Conservation (phyloP, 2,113 vertebrate genomes). For the Noctilio leporinus region DNA sequence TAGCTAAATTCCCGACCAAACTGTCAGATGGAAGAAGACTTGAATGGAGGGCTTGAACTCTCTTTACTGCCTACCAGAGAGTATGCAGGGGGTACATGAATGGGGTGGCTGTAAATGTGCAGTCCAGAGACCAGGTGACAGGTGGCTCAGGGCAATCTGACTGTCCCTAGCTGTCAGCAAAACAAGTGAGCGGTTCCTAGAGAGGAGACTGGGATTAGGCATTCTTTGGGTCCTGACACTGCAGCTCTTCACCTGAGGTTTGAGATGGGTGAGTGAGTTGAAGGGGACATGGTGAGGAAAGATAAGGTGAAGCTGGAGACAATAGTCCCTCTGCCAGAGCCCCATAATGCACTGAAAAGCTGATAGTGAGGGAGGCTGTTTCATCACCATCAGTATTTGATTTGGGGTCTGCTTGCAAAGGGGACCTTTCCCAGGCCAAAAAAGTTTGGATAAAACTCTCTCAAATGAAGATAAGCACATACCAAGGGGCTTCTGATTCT, state of each 20-base stretch:
- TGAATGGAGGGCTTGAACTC: not conserved
- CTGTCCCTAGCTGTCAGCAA: not conserved
- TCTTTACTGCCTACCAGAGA: not conserved
- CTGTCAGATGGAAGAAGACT: not conserved
- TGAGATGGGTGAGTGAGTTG: not conserved
- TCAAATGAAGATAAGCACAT: not conserved
- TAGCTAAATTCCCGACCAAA: not conserved
- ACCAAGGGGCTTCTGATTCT: not conserved
- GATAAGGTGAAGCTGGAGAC: not conserved
- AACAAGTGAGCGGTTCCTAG: not conserved
- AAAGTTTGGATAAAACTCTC: not conserved
- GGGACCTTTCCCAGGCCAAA: not conserved
- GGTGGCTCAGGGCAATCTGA: not conserved
- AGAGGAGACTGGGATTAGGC: not conserved
- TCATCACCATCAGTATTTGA: not conserved
- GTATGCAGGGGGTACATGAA: not conserved
- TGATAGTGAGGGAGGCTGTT: not conserved
- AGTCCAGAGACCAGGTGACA: not conserved
- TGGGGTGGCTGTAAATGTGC: rapidly evolving
- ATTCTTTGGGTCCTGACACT: not conserved
- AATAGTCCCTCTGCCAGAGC: not conserved
- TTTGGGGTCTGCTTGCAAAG: not conserved
- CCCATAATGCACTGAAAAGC: rapidly evolving
- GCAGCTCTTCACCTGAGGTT: not conserved
- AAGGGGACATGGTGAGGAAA: not conserved